Evolutionary conservation across 2,888 invertebrate species (phyloP).

Genomic region (Drosophila merina): DNA sequence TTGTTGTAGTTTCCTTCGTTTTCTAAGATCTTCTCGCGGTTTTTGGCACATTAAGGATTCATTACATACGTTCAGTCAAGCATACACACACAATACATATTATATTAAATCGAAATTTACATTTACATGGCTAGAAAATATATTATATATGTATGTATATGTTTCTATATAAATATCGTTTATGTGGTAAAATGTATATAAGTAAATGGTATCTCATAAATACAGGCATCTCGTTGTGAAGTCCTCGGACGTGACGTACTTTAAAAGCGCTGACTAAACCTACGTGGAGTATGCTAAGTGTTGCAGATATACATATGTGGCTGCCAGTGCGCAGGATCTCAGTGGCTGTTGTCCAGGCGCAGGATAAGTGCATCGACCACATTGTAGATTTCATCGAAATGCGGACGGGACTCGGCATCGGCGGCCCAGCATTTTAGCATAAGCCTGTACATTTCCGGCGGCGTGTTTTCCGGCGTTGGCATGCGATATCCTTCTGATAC

Average conservation of each 20-base stretch:
- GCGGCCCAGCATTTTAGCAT: conserved; percentile 98
- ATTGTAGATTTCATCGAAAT: conserved; percentile 94
- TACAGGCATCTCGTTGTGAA: conserved; percentile 73
- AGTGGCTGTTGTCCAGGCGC: conserved; percentile 82
- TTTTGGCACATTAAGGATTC: conserved; percentile 79
- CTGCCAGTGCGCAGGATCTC: conserved; percentile 31
- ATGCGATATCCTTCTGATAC: conserved; percentile 91
- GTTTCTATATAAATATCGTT: conserved; percentile 49
- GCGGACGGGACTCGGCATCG: conserved; percentile 94
- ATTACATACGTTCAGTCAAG: conserved; percentile 46
- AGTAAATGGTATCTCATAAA: conserved; percentile 64
- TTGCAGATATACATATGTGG: conserved; percentile 14
- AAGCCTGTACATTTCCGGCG: conserved; percentile 94
- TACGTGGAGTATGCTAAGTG: conserved; percentile 52
- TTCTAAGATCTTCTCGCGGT: conserved; percentile 39
- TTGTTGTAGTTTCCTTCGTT: conserved; percentile 41
- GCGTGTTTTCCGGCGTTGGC: conserved; percentile 95
- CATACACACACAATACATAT: conserved; percentile 38
- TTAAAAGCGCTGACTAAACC: conserved; percentile 68
- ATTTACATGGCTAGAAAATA: conserved; percentile 65
- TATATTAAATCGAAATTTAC: conserved; percentile 50
- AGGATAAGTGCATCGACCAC: conserved; percentile 88
- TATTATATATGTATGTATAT: conserved; percentile 28
- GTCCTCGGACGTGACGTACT: conserved; percentile 58
- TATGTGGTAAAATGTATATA: conserved; percentile 43